Percentiles rank a stretch among this genome's conserved stretches.
Evolutionary conservation across 2,888 invertebrate species (phyloP).

Genomic region (Perizoma flavofasciatum): DNA sequence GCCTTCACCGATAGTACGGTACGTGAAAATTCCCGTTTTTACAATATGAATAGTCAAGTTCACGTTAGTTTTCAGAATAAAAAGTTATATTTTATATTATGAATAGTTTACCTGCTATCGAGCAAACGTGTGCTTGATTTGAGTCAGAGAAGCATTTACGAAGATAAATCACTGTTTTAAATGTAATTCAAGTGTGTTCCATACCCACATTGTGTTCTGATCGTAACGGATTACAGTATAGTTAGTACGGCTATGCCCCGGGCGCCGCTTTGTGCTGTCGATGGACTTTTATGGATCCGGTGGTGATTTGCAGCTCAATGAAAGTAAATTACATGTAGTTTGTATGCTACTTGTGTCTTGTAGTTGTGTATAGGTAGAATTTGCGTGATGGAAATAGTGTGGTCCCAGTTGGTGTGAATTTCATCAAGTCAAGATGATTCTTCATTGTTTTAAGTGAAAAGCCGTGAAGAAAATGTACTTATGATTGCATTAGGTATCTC

Average conservation of each 20-base stretch:
- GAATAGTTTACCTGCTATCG: no score
- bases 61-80: no score
- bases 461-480: no score
- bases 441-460: no score
- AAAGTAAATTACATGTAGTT: slow-evolving; percentile 38
- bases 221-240: background rate
- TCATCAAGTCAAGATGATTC: no score
- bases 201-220: background rate
- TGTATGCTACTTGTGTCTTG: slow-evolving; percentile 18
- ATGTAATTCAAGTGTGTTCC: background rate
- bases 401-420: no score
- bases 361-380: slow-evolving; percentile 4
- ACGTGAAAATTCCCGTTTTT: no score
- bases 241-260: slow-evolving; percentile 37
- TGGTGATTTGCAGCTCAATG: slow-evolving; percentile 36
- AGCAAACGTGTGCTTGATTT: background rate
- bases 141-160: background rate
- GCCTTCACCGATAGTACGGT: no score
- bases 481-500: no score
- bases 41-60: no score
- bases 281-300: slow-evolving; percentile 22
- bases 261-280: slow-evolving; percentile 45
- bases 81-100: no score
- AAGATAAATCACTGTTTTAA: background rate
- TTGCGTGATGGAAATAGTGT: background rate